phyloP scores from a whole-genome alignment of 2,113 vertebrate genomes.

The Mionectes macconnelli region DNA sequence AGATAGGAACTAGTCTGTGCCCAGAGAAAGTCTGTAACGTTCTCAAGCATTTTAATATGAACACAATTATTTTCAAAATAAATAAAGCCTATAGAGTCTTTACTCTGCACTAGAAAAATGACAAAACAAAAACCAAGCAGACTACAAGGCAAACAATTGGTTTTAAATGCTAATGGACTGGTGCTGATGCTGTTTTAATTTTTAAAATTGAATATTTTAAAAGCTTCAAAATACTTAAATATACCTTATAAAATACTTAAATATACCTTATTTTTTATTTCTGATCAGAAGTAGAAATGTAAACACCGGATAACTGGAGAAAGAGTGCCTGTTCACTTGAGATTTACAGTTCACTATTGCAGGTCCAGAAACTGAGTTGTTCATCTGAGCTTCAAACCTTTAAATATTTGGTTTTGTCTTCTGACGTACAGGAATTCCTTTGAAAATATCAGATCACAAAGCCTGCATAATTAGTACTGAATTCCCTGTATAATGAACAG shows the following conservation, averaged over 20 bases:
- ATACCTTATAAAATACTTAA: not conserved
- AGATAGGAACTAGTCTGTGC: not conserved
- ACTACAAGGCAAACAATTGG: not conserved
- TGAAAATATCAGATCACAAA: not conserved
- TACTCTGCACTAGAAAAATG: not conserved
- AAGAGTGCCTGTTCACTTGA: not conserved
- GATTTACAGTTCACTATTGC: not conserved
- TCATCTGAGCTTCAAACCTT: not conserved
- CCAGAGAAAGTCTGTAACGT: not conserved
- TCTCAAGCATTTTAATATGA: not conserved
- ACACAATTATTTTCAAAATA: not conserved
- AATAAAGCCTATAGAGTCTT: not conserved
- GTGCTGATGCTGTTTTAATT: not conserved
- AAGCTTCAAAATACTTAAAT: not conserved
- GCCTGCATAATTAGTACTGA: not conserved
- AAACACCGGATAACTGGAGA: not conserved
- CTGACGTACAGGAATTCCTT: not conserved
- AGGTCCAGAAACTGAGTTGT: not conserved
- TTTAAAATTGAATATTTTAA: not conserved
- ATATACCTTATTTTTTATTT: not conserved
- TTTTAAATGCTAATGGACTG: not conserved
- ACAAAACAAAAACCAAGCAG: not conserved
- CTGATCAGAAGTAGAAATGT: not conserved
- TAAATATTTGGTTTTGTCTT: constrained; percentile 16
- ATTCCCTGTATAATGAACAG: not conserved